Evolutionary conservation across 2,113 vertebrate genomes (phyloP).

Genomic region (Megaleporinus macrocephalus): DNA sequence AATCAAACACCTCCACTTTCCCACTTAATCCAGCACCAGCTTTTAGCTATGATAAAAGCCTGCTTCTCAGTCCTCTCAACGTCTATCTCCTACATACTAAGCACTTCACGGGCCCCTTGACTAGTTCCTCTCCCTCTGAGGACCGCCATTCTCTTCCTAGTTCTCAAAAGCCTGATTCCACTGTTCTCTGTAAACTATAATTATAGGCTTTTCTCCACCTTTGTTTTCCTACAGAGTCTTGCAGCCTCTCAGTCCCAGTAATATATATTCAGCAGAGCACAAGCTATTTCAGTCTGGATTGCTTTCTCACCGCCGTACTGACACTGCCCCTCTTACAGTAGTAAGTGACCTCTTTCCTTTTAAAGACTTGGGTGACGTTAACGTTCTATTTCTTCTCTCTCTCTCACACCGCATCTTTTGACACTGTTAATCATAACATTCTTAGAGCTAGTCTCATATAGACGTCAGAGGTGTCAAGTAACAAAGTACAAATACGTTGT

Average conservation of each 20-base stretch:
- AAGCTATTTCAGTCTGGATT: neutral
- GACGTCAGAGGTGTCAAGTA: too few species aligned
- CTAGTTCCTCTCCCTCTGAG: neutral
- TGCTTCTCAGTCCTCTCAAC: neutral
- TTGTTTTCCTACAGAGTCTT: neutral
- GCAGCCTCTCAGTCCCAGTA: neutral
- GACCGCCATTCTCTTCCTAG: neutral
- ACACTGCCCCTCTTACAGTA: too few species aligned
- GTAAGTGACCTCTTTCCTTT: too few species aligned
- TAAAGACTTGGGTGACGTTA: too few species aligned
- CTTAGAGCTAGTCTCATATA: neutral
- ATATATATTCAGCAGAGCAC: neutral
- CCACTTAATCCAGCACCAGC: neutral
- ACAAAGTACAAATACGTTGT: too few species aligned
- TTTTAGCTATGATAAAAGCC: neutral
- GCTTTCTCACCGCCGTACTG: neutral
- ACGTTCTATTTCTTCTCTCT: too few species aligned
- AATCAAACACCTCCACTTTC: neutral
- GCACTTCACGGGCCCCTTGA: neutral
- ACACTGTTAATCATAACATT: neutral
- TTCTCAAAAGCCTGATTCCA: neutral
- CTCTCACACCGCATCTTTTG: too few species aligned
- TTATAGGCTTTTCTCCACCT: neutral
- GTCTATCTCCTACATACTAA: neutral
- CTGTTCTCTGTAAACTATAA: neutral